phyloP scores from a whole-genome alignment of 92 coral and sea anemone genomes.

The Heteractis magnifica region DNA sequence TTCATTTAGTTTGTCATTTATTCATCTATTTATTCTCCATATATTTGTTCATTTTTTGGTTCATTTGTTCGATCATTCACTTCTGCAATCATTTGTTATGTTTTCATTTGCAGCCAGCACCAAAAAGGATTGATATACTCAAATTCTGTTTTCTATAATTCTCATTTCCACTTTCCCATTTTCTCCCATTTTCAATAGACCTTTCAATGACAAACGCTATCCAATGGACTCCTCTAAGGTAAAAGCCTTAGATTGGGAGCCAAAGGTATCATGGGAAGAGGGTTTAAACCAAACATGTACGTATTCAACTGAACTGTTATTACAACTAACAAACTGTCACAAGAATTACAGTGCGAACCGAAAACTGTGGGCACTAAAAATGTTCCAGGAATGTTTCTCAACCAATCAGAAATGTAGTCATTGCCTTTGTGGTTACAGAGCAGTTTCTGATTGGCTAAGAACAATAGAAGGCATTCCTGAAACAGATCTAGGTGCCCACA shows the following conservation, averaged over 20 bases:
- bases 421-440: too few relatives aligned
- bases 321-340: too few relatives aligned
- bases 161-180: not conserved
- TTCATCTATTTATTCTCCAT: not conserved
- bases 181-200: constrained; percentile 25
- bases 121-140: too few relatives aligned
- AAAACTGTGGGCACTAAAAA: too few relatives aligned
- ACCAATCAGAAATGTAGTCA: too few relatives aligned
- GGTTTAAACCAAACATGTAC: constrained; percentile 55
- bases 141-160: not conserved
- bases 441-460: too few relatives aligned
- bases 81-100: not conserved
- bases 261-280: constrained; percentile 60
- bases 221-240: constrained; percentile 72
- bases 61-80: not conserved
- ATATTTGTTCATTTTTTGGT: not conserved
- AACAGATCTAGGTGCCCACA: too few relatives aligned
- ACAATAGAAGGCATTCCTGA: too few relatives aligned
- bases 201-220: constrained; percentile 55
- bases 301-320: not conserved
- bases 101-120: too few relatives aligned
- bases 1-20: not conserved
- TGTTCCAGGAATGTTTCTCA: too few relatives aligned
- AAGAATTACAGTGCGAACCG: not conserved
- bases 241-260: constrained; percentile 60